Conservation (phyloP, 37 sponge, comb jelly and placozoan genomes). For the Cliona cf. orientalis region DNA sequence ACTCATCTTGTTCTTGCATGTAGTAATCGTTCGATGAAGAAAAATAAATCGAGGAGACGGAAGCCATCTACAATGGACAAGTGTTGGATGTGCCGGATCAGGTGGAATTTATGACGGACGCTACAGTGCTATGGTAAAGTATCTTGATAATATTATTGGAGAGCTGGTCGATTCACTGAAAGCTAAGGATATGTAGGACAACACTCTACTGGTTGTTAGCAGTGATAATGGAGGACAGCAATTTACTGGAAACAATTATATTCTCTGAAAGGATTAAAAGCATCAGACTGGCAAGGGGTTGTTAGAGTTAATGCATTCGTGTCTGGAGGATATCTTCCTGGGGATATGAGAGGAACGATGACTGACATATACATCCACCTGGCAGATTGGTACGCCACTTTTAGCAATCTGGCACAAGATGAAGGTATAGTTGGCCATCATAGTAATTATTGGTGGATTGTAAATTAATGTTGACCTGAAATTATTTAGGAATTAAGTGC, state of each 20-base stretch:
- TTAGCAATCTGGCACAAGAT: neutral
- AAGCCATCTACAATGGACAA: neutral
- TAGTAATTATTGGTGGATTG: too few species aligned
- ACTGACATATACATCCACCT: neutral
- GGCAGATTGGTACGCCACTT: neutral
- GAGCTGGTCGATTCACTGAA: neutral
- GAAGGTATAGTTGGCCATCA: neutral
- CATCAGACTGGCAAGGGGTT: neutral
- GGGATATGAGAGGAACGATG: too few species aligned
- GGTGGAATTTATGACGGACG: neutral
- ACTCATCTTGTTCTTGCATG: neutral
- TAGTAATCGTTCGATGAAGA: slow-evolving; percentile 32
- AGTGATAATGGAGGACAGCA: too few species aligned
- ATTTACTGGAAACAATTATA: neutral
- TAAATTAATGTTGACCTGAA: too few species aligned
- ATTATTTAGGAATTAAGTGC: too few species aligned
- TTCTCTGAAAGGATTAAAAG: neutral
- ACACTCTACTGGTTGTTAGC: too few species aligned
- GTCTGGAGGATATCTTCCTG: neutral
- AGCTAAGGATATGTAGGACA: neutral
- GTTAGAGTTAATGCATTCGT: neutral
- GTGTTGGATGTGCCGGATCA: neutral
- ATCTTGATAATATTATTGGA: neutral
- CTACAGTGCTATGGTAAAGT: neutral
- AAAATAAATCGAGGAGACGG: slow-evolving; percentile 24